A percentile compares a stretch with the other conserved stretches of the same genome.
Evolutionary conservation across 2,113 vertebrate genomes (phyloP).

Genomic region (Tenebrosternarchus preto): DNA sequence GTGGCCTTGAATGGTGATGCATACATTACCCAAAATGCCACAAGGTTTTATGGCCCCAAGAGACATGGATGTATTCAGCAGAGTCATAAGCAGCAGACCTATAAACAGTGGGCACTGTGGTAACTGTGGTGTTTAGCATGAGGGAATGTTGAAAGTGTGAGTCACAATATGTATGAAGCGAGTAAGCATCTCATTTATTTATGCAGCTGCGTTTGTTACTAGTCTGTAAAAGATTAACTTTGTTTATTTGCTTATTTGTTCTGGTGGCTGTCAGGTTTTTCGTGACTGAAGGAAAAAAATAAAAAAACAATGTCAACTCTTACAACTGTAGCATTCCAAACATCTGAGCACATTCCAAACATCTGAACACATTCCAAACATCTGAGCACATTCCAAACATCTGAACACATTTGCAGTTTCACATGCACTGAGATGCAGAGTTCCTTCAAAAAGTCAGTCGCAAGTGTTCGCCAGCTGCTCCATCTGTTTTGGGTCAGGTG

Average conservation of each 20-base stretch:
- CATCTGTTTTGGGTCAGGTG: slow-evolving; percentile 55
- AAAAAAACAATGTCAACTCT: background rate
- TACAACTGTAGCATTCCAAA: slow-evolving; percentile 10
- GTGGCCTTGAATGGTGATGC: slow-evolving; percentile 40
- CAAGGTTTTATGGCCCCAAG: slow-evolving; percentile 25
- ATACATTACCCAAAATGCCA: slow-evolving; percentile 32
- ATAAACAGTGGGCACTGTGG: background rate
- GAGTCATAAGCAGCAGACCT: slow-evolving; percentile 9
- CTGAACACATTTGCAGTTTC: slow-evolving; percentile 37
- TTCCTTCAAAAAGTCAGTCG: background rate
- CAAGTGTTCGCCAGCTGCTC: slow-evolving; percentile 41
- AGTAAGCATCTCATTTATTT: background rate
- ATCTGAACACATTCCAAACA: slow-evolving; percentile 34
- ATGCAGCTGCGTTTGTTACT: slow-evolving; percentile 8
- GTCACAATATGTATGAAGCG: background rate
- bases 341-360: slow-evolving; percentile 33
- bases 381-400: slow-evolving; percentile 27
- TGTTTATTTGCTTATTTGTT: slow-evolving; percentile 37
- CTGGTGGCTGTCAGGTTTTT: slow-evolving; percentile 3
- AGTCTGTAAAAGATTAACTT: slow-evolving; percentile 14
- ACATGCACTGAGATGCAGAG: slow-evolving; percentile 33
- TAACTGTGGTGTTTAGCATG: background rate
- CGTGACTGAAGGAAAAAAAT: background rate
- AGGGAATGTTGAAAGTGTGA: background rate
- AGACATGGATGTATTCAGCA: background rate